Evolutionary conservation across 2,113 vertebrate genomes (phyloP).

Genomic region (Hypanus sabinus): DNA sequence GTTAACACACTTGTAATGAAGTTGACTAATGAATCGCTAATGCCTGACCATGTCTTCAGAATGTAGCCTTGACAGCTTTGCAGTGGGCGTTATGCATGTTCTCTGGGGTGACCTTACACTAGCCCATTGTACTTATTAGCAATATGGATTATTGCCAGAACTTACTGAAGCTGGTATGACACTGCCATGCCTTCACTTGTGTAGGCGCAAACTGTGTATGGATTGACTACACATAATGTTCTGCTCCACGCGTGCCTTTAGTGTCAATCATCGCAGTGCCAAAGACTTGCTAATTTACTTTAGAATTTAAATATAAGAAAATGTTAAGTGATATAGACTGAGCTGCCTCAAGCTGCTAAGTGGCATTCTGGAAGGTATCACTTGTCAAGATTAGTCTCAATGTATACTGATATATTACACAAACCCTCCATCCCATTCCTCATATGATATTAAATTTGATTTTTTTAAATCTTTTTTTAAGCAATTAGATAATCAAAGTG

Average conservation of each 20-base stretch:
- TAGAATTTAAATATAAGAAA: neutral
- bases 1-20: neutral
- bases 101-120: constrained; percentile 31
- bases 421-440: neutral
- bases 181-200: constrained; percentile 22
- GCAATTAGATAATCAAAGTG: neutral
- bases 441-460: neutral
- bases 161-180: constrained; percentile 19
- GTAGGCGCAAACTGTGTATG: constrained; percentile 26
- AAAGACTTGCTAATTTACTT: neutral
- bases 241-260: constrained; percentile 4
- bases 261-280: neutral
- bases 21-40: neutral
- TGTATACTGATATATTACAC: neutral
- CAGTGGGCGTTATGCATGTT: constrained; percentile 32
- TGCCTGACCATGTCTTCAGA: constrained; percentile 27
- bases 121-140: constrained; percentile 32
- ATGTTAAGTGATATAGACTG: neutral
- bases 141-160: constrained; percentile 27
- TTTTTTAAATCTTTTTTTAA: neutral
- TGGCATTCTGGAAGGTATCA: neutral
- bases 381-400: neutral
- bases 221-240: constrained; percentile 21
- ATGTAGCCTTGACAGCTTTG: constrained; percentile 34
- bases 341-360: neutral